A percentile compares a stretch with the other conserved stretches of the same genome.
These are phyloP conservation scores for Biston stratarius DNA, from an alignment of 2,888 invertebrate genomes.

Conservation along the genomic window DNA sequence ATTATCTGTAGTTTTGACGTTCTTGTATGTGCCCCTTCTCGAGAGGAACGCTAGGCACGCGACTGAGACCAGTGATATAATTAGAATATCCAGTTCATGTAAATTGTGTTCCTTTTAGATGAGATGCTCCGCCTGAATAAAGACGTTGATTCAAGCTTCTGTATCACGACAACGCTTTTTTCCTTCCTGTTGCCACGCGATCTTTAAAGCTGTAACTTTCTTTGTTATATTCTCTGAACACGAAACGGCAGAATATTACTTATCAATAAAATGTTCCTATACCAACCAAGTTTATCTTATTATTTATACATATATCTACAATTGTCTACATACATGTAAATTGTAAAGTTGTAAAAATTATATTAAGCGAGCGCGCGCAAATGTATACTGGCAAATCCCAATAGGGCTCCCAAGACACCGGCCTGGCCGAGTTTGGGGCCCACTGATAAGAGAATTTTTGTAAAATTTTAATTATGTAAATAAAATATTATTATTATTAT, in stretches of 20 bases:
- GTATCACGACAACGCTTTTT: constrained; percentile 33
- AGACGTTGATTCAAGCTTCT: constrained; percentile 45
- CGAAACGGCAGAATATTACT: constrained; percentile 1
- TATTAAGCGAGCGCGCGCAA: too few relatives aligned
- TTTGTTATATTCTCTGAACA: constrained; percentile 18
- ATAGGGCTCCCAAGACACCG: too few relatives aligned
- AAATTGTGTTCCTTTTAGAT: constrained; percentile 62
- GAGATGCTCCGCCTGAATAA: constrained; percentile 44
- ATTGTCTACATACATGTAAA: neutral
- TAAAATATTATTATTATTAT: too few relatives aligned
- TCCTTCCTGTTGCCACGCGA: constrained; percentile 29
- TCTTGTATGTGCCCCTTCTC: constrained; percentile 47
- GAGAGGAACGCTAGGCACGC: constrained; percentile 70
- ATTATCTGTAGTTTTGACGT: constrained; percentile 39
- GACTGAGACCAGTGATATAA: constrained; percentile 70
- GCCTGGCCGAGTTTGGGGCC: too few relatives aligned
- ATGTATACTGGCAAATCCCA: too few relatives aligned
- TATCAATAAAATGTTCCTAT: constrained; percentile 4
- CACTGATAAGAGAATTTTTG: too few relatives aligned
- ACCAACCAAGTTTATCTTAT: neutral
- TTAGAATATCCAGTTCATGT: constrained; percentile 71
- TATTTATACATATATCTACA: neutral
- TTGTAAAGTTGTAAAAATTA: too few relatives aligned
- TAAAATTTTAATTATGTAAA: too few relatives aligned
- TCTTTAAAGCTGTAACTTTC: constrained; percentile 27